These are phyloP conservation scores for Lithophane leautieri DNA, from an alignment of 2,888 invertebrate species.

Conservation along the genomic window DNA sequence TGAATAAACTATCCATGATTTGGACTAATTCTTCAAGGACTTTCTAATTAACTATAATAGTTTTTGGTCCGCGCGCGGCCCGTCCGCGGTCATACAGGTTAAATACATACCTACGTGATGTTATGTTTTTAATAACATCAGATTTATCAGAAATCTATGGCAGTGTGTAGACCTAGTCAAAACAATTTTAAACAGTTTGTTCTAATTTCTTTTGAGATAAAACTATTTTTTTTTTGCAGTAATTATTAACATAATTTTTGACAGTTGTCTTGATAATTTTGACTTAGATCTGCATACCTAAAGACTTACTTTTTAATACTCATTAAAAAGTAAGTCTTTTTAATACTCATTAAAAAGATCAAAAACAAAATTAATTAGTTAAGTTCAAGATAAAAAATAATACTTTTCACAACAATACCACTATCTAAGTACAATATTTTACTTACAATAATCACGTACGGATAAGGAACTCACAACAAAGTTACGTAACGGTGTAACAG, in stretches of 20 bases:
- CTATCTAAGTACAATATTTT: neutral
- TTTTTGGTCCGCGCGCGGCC: too few species aligned
- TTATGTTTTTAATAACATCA: neutral
- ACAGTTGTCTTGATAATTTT: too few species aligned
- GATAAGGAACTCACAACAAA: neutral
- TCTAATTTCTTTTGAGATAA: too few species aligned
- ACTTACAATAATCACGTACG: slow-evolving; percentile 33
- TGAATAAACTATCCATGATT: neutral
- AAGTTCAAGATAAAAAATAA: neutral
- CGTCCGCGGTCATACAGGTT: too few species aligned
- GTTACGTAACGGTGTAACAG: slow-evolving; percentile 56
- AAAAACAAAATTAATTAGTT: neutral
- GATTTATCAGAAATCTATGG: too few species aligned
- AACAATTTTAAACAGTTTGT: neutral
- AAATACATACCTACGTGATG: neutral
- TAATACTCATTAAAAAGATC: neutral
- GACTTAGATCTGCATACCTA: neutral
- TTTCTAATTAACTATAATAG: too few species aligned
- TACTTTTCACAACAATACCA: neutral
- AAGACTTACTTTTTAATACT: neutral
- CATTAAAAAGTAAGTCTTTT: too few species aligned
- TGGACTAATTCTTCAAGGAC: too few species aligned
- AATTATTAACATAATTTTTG: too few species aligned
- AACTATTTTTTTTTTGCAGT: neutral
- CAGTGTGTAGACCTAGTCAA: too few species aligned